Evolutionary conservation across 2,888 invertebrate species (phyloP).

Genomic region (Athalia circularis): DNA sequence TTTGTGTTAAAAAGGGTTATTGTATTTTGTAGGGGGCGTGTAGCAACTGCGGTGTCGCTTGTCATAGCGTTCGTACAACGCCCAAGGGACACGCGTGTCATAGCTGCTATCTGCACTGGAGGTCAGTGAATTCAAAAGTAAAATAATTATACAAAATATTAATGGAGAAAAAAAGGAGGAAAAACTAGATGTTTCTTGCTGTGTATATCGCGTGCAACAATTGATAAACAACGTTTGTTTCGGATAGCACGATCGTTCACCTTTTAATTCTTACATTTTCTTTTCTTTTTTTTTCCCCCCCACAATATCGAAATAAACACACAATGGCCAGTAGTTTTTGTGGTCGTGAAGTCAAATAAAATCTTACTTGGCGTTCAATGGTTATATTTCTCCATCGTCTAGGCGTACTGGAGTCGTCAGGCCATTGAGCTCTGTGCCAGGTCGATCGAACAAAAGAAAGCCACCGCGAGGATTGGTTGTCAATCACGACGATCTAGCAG

Average conservation of each 20-base stretch:
- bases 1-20: constrained; percentile 65
- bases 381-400: constrained; percentile 55
- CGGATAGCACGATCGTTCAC: constrained; percentile 17
- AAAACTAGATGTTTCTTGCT: not conserved
- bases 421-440: constrained; percentile 75
- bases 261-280: constrained; percentile 14
- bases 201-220: constrained; percentile 7
- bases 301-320: too few species aligned
- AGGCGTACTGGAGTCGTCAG: constrained; percentile 77
- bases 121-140: constrained; percentile 77
- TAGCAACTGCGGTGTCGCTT: constrained; percentile 84
- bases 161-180: not conserved
- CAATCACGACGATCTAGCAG: constrained; percentile 96
- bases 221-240: not conserved
- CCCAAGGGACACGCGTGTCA: constrained; percentile 87
- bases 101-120: constrained; percentile 91
- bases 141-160: constrained; percentile 54
- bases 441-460: constrained; percentile 81
- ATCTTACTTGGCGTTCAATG: constrained; percentile 27
- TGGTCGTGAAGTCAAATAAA: not conserved
- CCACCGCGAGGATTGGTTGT: constrained; percentile 98
- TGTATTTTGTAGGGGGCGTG: constrained; percentile 75
- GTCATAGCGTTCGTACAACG: constrained; percentile 84
- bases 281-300: not conserved
- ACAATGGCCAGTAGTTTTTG: too few species aligned